Conservation (phyloP, 2,113 vertebrate species). For the Candoia aspera region DNA sequence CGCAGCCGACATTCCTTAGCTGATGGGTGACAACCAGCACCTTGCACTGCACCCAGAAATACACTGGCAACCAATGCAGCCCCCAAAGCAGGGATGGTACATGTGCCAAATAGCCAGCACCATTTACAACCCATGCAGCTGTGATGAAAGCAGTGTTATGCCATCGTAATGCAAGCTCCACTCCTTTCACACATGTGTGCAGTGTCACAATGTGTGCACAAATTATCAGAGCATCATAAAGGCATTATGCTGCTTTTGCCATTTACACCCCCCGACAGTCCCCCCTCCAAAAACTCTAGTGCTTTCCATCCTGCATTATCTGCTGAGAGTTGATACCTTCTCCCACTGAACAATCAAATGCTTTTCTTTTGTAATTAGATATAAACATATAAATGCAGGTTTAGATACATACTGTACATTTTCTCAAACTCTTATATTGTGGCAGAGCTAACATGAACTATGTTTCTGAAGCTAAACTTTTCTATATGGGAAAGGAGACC, state of each 20-base stretch:
- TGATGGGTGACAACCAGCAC: too few species aligned
- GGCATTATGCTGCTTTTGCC: not conserved
- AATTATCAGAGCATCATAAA: not conserved
- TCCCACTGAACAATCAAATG: not conserved
- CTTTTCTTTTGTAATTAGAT: not conserved
- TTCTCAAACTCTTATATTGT: not conserved
- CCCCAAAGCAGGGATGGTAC: too few species aligned
- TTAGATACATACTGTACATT: slow-evolving; percentile 1
- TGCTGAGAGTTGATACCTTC: not conserved
- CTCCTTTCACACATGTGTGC: too few species aligned
- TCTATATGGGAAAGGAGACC: slow-evolving; percentile 23
- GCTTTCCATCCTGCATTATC: not conserved
- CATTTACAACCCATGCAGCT: too few species aligned
- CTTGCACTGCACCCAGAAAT: too few species aligned
- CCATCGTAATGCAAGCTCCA: not conserved
- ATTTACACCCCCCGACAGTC: not conserved
- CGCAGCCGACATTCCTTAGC: too few species aligned
- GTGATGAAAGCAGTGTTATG: not conserved
- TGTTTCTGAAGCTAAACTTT: slow-evolving; percentile 21
- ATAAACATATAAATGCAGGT: not conserved
- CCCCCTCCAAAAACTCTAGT: not conserved
- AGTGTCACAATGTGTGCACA: not conserved
- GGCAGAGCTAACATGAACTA: slow-evolving; percentile 18
- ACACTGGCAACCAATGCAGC: too few species aligned
- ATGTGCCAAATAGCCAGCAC: too few species aligned